Evolutionary conservation across 2,797 vertebrate species (phyloP).

Genomic region (Tolypeutes matacus): DNA sequence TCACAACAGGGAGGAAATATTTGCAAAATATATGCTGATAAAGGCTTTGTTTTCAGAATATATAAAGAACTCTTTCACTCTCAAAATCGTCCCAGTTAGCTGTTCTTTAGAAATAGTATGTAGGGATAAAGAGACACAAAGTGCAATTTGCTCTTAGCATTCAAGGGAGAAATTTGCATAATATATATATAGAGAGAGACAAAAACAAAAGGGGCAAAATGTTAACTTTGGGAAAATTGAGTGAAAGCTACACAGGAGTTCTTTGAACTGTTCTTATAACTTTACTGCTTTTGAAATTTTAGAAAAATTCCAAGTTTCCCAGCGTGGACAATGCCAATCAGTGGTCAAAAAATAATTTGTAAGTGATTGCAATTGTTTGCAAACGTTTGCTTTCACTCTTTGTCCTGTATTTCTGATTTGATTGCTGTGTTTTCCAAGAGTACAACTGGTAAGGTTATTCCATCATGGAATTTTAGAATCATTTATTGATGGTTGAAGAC

Average conservation of each 20-base stretch:
- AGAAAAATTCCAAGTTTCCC: not conserved
- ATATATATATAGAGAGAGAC: not conserved
- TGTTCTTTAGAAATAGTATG: not conserved
- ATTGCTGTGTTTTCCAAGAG: not conserved
- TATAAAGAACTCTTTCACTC: not conserved
- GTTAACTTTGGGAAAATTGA: not conserved
- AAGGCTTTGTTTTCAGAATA: not conserved
- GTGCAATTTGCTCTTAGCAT: not conserved
- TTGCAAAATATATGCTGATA: not conserved
- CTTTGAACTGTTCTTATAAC: not conserved
- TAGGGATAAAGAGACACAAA: not conserved
- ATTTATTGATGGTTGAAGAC: not conserved
- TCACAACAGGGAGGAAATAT: not conserved
- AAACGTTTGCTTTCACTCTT: not conserved
- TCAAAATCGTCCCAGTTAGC: not conserved
- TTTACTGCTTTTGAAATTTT: not conserved
- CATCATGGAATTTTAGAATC: not conserved
- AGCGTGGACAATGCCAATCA: not conserved
- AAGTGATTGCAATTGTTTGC: not conserved
- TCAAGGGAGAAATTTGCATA: not conserved
- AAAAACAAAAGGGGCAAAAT: not conserved
- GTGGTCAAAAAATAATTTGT: not conserved
- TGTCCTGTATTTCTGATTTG: not conserved
- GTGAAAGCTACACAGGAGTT: not conserved
- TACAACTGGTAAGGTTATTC: not conserved